Evolutionary conservation across 2,888 invertebrate genomes (phyloP).

Genomic region (Ornithoptera priamus): DNA sequence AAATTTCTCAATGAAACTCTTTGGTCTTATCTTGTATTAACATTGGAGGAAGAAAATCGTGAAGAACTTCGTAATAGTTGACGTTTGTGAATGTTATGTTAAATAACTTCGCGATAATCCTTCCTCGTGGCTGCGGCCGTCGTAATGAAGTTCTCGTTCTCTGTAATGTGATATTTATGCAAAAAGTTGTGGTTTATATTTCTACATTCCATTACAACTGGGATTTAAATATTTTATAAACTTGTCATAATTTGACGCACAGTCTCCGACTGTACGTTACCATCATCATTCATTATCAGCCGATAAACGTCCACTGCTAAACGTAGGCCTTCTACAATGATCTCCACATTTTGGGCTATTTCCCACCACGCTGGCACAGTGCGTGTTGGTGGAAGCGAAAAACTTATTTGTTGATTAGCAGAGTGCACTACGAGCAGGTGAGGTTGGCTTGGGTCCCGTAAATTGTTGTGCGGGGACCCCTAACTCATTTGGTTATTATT

Average conservation of each 20-base stretch:
- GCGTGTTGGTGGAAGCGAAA: too few species aligned
- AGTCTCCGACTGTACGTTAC: neutral
- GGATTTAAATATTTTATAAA: slow-evolving; percentile 37
- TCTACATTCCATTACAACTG: slow-evolving; percentile 55
- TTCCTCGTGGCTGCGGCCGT: slow-evolving; percentile 38
- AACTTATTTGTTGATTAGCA: too few species aligned
- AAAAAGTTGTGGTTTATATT: slow-evolving; percentile 44
- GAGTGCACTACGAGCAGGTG: too few species aligned
- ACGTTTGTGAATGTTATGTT: slow-evolving; percentile 33
- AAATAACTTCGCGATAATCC: slow-evolving; percentile 37
- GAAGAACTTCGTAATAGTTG: neutral
- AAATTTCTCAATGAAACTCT: neutral
- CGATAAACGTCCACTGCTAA: too few species aligned
- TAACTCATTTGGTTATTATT: too few species aligned
- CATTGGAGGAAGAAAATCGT: neutral
- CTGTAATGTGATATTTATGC: slow-evolving; percentile 54
- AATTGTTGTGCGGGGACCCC: too few species aligned
- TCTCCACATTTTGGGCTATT: too few species aligned
- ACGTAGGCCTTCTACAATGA: too few species aligned
- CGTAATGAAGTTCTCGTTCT: slow-evolving; percentile 33
- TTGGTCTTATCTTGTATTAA: neutral
- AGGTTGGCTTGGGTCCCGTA: too few species aligned
- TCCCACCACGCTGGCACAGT: too few species aligned
- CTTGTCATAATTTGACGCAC: slow-evolving; percentile 31
- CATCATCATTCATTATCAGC: too few species aligned